These are phyloP conservation scores for Drosophila saltans DNA, from an alignment of 1,140 invertebrate species.

Conservation along the genomic window DNA sequence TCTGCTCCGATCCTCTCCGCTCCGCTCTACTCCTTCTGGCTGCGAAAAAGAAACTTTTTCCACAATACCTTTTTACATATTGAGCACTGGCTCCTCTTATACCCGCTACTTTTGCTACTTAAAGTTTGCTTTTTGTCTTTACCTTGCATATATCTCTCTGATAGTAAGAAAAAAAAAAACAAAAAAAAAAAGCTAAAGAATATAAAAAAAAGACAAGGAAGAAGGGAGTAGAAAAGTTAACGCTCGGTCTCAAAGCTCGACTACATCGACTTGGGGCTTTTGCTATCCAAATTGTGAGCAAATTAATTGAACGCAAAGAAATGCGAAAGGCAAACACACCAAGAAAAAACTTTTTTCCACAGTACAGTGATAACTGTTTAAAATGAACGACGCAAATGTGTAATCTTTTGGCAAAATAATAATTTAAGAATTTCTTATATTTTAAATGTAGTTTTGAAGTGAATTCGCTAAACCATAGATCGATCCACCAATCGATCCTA, in stretches of 20 bases:
- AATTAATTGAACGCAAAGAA: slow-evolving; percentile 81
- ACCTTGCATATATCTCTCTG: slow-evolving; percentile 35
- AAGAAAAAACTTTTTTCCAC: not conserved
- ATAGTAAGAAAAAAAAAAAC: slow-evolving; percentile 18
- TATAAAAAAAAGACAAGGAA: slow-evolving; percentile 19
- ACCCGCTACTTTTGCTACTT: slow-evolving; percentile 70
- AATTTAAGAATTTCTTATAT: too few species aligned
- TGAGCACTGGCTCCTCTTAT: slow-evolving; percentile 18
- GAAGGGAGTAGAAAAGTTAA: slow-evolving; percentile 25
- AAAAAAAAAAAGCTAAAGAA: slow-evolving; percentile 1
- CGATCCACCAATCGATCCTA: too few species aligned
- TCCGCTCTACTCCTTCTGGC: slow-evolving; percentile 3
- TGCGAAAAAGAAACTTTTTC: slow-evolving; percentile 54
- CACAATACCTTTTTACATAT: slow-evolving; percentile 62
- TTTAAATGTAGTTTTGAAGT: too few species aligned
- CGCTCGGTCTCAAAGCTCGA: slow-evolving; percentile 24
- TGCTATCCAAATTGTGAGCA: slow-evolving; percentile 74
- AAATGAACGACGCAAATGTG: too few species aligned
- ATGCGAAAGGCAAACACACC: slow-evolving; percentile 71
- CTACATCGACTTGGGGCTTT: slow-evolving; percentile 38
- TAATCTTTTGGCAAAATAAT: too few species aligned
- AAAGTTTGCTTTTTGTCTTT: slow-evolving; percentile 80
- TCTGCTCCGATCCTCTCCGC: too few species aligned
- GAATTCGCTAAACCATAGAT: too few species aligned
- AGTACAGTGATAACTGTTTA: slow-evolving; percentile 2